A percentile compares a stretch with the other conserved stretches of the same genome.
Evolutionary conservation across 2,113 vertebrate species (phyloP).

Genomic region (Spheniscus mendiculus): DNA sequence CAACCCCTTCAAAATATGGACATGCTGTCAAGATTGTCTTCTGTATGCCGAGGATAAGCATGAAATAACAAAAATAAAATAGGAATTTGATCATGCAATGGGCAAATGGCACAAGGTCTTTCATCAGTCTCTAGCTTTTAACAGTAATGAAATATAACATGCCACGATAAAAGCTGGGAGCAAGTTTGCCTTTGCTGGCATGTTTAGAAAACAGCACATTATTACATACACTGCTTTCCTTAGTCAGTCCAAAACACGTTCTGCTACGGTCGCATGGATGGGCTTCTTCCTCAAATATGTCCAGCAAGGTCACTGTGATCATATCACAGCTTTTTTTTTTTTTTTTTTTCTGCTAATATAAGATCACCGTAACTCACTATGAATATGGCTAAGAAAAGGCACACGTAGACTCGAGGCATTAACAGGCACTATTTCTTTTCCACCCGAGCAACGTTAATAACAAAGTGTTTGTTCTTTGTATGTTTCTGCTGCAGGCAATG

Average conservation of each 20-base stretch:
- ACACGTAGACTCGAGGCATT: accelerated
- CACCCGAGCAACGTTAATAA: accelerated
- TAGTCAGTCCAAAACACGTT: not conserved
- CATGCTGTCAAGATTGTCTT: not conserved
- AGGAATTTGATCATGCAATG: not conserved
- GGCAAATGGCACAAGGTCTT: not conserved
- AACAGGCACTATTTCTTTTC: not conserved
- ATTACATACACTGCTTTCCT: not conserved
- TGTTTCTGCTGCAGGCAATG: not conserved
- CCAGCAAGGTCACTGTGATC: not conserved
- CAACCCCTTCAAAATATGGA: not conserved
- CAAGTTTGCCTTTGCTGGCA: not conserved
- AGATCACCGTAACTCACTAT: not conserved
- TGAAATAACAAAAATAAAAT: not conserved
- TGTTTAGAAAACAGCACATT: not conserved
- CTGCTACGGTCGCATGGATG: not conserved
- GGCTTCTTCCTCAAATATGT: not conserved
- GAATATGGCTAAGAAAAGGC: not conserved
- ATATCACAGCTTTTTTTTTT: not conserved
- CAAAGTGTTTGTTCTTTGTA: accelerated
- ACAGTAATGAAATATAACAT: not conserved
- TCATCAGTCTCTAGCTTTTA: not conserved
- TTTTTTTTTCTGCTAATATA: not conserved
- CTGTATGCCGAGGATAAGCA: not conserved
- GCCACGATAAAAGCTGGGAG: not conserved